Evolutionary conservation across 2,113 vertebrate genomes (phyloP).

Genomic region (Tonatia bakeri): DNA sequence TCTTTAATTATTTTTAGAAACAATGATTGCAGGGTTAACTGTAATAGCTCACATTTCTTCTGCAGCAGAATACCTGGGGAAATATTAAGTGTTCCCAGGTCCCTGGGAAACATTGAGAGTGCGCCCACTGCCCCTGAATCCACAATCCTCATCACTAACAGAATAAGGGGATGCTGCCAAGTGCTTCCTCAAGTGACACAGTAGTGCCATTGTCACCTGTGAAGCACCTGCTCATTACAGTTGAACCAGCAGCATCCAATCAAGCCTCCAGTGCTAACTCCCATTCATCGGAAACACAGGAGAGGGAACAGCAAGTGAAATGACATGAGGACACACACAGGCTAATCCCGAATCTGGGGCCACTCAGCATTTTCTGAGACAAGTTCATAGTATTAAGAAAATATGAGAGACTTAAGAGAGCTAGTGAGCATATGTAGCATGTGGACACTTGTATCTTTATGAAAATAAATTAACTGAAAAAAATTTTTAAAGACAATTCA

Average conservation of each 20-base stretch:
- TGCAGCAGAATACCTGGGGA: background rate
- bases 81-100: background rate
- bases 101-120: background rate
- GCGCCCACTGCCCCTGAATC: fast-evolving
- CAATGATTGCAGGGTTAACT: background rate
- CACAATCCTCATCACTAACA: background rate
- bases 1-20: background rate
- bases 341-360: background rate
- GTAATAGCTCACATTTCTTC: background rate
- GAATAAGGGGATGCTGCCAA: background rate
- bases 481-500: background rate
- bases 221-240: background rate
- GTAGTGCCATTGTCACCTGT: fast-evolving
- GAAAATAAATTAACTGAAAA: background rate
- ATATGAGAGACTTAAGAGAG: background rate
- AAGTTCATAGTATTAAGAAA: background rate
- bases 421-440: background rate
- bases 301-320: background rate
- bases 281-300: background rate
- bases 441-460: background rate
- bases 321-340: background rate
- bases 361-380: background rate
- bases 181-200: background rate
- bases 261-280: background rate
- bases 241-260: background rate